Evolutionary conservation across 2,797 vertebrate species (phyloP).

Genomic region (Distichodus sexfasciatus): DNA sequence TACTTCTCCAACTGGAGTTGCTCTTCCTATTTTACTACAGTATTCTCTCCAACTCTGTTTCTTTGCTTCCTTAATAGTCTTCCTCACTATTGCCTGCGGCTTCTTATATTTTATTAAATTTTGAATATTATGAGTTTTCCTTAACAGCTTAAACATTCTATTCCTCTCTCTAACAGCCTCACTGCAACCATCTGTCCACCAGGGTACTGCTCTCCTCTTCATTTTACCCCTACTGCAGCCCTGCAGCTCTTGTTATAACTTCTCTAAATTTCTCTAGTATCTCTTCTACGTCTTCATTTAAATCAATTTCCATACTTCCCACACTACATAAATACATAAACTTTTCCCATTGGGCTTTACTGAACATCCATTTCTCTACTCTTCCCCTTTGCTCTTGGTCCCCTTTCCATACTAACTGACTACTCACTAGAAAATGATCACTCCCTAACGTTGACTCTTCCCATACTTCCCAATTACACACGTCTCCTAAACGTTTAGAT

Average conservation of each 20-base stretch:
- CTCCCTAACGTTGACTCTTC: not conserved
- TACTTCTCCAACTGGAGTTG: not conserved
- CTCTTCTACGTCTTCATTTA: conserved; percentile 2
- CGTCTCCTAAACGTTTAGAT: not conserved
- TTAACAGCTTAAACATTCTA: not conserved
- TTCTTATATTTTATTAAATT: not conserved
- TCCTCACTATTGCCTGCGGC: not conserved
- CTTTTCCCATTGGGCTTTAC: not conserved
- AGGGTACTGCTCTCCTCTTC: not conserved
- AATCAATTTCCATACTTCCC: not conserved
- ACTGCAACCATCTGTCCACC: conserved; percentile 11
- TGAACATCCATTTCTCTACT: not conserved
- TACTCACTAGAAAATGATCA: conserved; percentile 2
- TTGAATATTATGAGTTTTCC: no score
- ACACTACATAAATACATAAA: not conserved
- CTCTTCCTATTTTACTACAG: not conserved
- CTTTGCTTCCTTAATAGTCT: not conserved
- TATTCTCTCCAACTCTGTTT: not conserved
- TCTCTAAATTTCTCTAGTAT: not conserved
- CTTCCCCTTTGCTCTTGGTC: not conserved
- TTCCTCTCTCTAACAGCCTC: not conserved
- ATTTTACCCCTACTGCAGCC: not conserved
- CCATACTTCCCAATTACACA: not conserved
- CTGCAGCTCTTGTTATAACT: not conserved
- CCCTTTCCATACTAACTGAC: not conserved